Conservation (phyloP, 2,888 invertebrate genomes). For the Conus canariensis region DNA sequence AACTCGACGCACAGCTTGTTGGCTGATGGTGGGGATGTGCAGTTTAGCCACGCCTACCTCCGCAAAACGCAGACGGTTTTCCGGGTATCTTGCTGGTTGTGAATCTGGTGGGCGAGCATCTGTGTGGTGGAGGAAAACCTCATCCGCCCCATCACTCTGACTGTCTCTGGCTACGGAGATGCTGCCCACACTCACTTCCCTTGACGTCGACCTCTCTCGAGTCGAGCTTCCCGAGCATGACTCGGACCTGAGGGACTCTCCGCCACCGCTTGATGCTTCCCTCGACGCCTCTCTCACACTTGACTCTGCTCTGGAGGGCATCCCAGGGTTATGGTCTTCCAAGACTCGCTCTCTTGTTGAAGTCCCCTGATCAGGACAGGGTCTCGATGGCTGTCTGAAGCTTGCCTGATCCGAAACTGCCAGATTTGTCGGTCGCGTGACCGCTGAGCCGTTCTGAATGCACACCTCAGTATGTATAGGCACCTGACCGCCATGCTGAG, state of each 20-base stretch:
- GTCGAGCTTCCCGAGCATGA: no score
- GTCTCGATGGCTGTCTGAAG: background rate
- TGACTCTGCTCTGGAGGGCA: background rate
- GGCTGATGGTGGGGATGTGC: slow-evolving; percentile 46
- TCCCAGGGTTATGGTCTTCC: background rate
- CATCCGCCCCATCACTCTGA: slow-evolving; percentile 46
- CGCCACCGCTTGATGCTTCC: no score
- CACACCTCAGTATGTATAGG: slow-evolving; percentile 68
- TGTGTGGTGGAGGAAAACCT: background rate
- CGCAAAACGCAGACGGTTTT: slow-evolving; percentile 57
- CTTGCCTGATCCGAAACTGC: background rate
- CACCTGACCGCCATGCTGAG: slow-evolving; percentile 54
- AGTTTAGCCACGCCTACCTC: slow-evolving; percentile 64
- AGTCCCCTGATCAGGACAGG: background rate
- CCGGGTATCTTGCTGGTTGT: slow-evolving; percentile 18
- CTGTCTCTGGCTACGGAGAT: background rate
- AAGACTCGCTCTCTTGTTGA: background rate
- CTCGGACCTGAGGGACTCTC: no score
- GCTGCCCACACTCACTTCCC: background rate
- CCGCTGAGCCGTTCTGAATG: slow-evolving; percentile 64
- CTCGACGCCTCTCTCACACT: background rate
- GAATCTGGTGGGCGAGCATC: background rate
- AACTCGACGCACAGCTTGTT: slow-evolving; percentile 54
- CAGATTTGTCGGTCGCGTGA: slow-evolving; percentile 58
- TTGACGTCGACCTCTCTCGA: background rate